Evolutionary conservation across 2,888 invertebrate genomes (phyloP), one percentile per base, ranked within the genome.

Genomic region (Parochlus steinenii): DNA sequence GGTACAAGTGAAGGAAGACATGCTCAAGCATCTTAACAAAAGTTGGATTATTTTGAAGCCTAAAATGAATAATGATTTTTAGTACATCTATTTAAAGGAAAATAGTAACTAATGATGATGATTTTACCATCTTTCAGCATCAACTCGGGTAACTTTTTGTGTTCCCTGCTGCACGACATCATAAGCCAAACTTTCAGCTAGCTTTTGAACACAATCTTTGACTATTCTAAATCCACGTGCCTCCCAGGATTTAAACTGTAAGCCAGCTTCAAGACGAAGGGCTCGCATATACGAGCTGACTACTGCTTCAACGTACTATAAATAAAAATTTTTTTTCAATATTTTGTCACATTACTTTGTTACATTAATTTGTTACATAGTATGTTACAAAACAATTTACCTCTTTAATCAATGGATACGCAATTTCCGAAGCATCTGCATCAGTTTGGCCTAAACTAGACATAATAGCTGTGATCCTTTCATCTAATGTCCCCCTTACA

Each of bases 281-380:
- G 74, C 68, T 51, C 71, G 71, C 52, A 80, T 68, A 50, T 77
- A 81, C 1, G 79, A 78, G 19, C 75, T 75, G 1, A 79, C 73
- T 47, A 80, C 71, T 42, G 76, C 74, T 51, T 78, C 76, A 41
- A 80, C 73, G 51, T 78, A 81, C 69, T 77, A 58, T n/a, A 59
- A 53, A 39, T 47, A 54, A 27, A 42, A 47, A 10, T 44, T 43
- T 14, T 49, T 52, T 38, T 28, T 15, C 12, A 16, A 8, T 10
- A 23, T 5, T 14, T 16, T 26, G 10, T 17, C 10, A 26, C 7
- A 34, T 17, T 35, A 12, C 20, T 15, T 14, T 16, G n/a, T 15
- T 12, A 14, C 3, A 28, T n/a, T 11, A n/a, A 27, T 24, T 20
- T n/a, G n/a, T 10, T 10, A 3, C 8, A 14, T 28, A 14, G 8